phyloP scores from a whole-genome alignment of 2,113 vertebrate genomes.

The Corythornis madagascariensis region DNA sequence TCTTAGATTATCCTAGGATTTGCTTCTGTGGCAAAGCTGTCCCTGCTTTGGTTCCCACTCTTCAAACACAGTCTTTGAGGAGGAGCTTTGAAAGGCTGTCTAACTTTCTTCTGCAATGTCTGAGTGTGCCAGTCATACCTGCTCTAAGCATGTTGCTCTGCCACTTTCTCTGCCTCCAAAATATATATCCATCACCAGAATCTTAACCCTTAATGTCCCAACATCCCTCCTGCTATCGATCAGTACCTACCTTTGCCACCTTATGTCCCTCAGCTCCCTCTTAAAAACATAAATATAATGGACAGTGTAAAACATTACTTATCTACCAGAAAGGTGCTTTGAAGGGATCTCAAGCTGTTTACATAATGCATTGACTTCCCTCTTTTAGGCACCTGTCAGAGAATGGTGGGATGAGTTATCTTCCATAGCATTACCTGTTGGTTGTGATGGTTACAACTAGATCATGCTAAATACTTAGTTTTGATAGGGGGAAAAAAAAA shows the following conservation, averaged over 20 bases:
- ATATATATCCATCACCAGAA: fast-evolving
- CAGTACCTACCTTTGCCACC: background rate
- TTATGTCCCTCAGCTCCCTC: background rate
- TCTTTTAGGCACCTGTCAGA: background rate
- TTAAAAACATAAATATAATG: background rate
- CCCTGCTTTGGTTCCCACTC: background rate
- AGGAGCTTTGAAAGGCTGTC: background rate
- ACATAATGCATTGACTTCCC: background rate
- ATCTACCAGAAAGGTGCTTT: background rate
- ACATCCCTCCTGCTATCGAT: background rate
- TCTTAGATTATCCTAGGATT: background rate
- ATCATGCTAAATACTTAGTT: background rate
- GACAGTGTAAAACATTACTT: background rate
- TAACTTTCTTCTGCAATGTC: background rate
- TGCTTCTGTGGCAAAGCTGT: background rate
- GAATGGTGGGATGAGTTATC: background rate
- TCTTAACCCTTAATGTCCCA: background rate
- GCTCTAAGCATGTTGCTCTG: background rate
- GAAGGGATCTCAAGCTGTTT: background rate
- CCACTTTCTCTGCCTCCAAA: background rate
- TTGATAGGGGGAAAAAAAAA: background rate
- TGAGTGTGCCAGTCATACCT: background rate
- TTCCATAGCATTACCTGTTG: background rate
- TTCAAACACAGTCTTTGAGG: background rate
- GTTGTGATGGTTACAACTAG: background rate